These are phyloP conservation scores for Acrocephalus kingi DNA, from an alignment of 2,113 vertebrate species.

Conservation along the genomic window DNA sequence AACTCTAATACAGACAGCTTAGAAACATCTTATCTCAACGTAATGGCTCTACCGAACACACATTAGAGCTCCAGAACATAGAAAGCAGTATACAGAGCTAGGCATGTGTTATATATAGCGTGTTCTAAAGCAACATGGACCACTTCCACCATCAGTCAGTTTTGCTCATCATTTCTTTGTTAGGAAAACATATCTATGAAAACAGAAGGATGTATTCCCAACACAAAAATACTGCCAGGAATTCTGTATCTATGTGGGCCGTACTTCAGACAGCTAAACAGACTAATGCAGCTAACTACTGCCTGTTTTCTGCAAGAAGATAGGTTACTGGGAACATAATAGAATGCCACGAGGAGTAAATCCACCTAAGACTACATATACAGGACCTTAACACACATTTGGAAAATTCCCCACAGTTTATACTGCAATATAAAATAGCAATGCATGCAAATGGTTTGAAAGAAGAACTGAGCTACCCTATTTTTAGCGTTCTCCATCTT, in stretches of 20 bases:
- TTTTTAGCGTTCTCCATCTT: conserved; percentile 91
- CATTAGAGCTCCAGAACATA: background rate
- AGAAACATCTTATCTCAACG: background rate
- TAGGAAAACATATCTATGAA: background rate
- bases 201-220: background rate
- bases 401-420: background rate
- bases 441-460: background rate
- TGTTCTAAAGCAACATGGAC: background rate
- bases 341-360: background rate
- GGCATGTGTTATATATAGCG: background rate
- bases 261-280: background rate
- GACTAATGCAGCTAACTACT: background rate
- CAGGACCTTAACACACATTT: background rate
- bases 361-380: background rate
- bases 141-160: background rate
- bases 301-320: background rate
- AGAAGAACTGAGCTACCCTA: conserved; percentile 75
- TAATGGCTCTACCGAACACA: background rate
- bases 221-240: background rate
- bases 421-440: background rate
- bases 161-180: background rate
- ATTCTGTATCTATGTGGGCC: fast-evolving
- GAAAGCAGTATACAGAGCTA: background rate
- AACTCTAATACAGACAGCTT: background rate
- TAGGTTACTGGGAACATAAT: background rate